Evolutionary conservation across 2,113 vertebrate genomes (phyloP), one percentile per base, ranked within the genome.

Genomic region (Dicentrarchus labrax): DNA sequence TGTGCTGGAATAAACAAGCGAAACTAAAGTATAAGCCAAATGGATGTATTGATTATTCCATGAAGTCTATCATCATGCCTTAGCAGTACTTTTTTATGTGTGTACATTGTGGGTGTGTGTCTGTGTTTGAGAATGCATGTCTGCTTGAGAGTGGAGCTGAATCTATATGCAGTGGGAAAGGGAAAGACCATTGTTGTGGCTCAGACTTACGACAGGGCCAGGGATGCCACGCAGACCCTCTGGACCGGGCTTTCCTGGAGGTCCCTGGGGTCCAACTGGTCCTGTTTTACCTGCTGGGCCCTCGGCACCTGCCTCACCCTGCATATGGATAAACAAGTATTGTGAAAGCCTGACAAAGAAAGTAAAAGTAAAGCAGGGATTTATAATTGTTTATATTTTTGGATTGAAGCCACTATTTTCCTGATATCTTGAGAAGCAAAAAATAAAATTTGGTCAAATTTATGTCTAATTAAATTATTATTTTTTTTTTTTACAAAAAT

Each of bases 191-290:
- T 4, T 75, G n/a, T 19, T 48, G 70, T 24, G 43, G 4, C 4
- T 70, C 4, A 62, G 77, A 91, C 97, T 97, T 82, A 99, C 98
- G 85, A 99, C 98, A 38, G 98, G 97, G 64, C 98, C 98, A 9
- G 98, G 98, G 92, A 99, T 99, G 85, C 97, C 98, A 60, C 98
- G 95, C 9, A 99, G 96, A 82, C 98, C 98, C 86, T 99, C 98
- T 36, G 98, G 97, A 67, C 98, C 98, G 36, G 97, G 95, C 85
- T 99, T 99, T 87, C 98, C 98, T 22, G 97, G 39, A 69, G 97
- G 97, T 53, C 98, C 98, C 78, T 99, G 98, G 10, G 98, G 96
- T 59, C 98, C 98, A 19, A 99, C 97, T 0, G 98, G 98, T 30
- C 98, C 98, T 1, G 98, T 99, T 95, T 99, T 99, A 48, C 98